A percentile compares a stretch with the other conserved stretches of the same genome.
Conservation (phyloP, 2,797 vertebrate genomes). For the Thripadectes ignobilis region DNA sequence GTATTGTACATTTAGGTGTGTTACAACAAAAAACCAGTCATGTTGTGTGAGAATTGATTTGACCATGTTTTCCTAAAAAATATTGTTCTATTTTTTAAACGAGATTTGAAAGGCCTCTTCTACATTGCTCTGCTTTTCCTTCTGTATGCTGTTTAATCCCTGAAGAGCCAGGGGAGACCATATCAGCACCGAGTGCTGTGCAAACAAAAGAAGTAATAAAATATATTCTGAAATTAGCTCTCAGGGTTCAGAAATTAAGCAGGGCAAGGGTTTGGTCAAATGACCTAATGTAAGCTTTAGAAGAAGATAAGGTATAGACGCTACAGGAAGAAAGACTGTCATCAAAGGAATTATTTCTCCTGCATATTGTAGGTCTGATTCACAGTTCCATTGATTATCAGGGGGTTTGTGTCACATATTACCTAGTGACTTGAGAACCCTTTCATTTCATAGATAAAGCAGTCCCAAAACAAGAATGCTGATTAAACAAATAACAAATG, state of each 20-base stretch:
- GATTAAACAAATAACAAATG: background rate
- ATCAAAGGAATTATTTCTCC: background rate
- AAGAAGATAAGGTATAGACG: background rate
- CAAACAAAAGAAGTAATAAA: constrained; percentile 50
- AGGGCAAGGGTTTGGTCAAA: constrained; percentile 43
- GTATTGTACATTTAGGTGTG: background rate
- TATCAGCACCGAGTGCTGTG: constrained; percentile 20
- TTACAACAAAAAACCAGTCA: background rate
- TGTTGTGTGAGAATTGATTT: background rate
- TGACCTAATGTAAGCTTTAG: background rate
- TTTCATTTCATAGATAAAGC: background rate
- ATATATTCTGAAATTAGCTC: constrained; percentile 50
- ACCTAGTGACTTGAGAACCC: background rate
- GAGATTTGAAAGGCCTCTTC: background rate
- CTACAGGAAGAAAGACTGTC: background rate
- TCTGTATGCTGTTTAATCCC: background rate
- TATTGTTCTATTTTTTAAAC: background rate
- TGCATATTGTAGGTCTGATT: background rate
- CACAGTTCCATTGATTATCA: background rate
- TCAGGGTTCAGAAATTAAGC: constrained; percentile 52
- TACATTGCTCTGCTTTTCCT: constrained; percentile 44
- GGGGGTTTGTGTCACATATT: background rate
- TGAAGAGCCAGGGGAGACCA: background rate
- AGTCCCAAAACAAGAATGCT: background rate
- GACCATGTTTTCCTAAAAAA: background rate